These are phyloP conservation scores for Mallotus villosus DNA, from an alignment of 2,797 vertebrate species.

Conservation along the genomic window DNA sequence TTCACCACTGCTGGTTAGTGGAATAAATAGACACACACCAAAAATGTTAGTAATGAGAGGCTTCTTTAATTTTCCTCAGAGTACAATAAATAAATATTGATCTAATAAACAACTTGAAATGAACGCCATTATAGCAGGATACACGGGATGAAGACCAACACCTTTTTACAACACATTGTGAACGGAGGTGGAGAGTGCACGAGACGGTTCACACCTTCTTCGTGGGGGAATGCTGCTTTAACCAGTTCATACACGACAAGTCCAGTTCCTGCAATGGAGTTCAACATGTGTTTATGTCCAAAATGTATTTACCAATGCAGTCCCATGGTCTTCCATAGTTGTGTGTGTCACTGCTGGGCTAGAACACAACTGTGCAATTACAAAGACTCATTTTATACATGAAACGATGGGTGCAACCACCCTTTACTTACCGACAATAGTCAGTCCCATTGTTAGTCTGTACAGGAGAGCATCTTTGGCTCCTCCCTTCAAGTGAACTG, in stretches of 20 bases:
- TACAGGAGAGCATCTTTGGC: slow-evolving; percentile 79
- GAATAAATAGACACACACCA: not conserved
- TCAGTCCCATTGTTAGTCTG: slow-evolving; percentile 77
- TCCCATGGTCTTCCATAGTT: not conserved
- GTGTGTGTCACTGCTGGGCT: not conserved
- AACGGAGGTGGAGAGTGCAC: slow-evolving; percentile 12
- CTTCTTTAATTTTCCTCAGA: slow-evolving; percentile 81
- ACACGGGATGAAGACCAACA: slow-evolving; percentile 52
- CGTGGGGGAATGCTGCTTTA: slow-evolving; percentile 77
- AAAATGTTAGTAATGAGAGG: slow-evolving; percentile 52
- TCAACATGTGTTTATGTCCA: not conserved
- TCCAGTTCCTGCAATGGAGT: slow-evolving; percentile 71
- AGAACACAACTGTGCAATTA: not conserved
- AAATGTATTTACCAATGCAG: not conserved
- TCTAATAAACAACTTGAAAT: slow-evolving; percentile 74
- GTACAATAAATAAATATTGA: slow-evolving; percentile 80
- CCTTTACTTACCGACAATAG: slow-evolving; percentile 80
- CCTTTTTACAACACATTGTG: slow-evolving; percentile 36
- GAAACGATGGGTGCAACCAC: not conserved
- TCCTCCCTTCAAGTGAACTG: slow-evolving; percentile 89
- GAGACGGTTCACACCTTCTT: slow-evolving; percentile 73
- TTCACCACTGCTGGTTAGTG: too few relatives aligned
- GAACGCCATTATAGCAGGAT: slow-evolving; percentile 56
- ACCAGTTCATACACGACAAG: slow-evolving; percentile 79
- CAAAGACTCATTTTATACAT: not conserved